Conservation (phyloP, 2,113 vertebrate genomes). For the Lophotis ruficrista region DNA sequence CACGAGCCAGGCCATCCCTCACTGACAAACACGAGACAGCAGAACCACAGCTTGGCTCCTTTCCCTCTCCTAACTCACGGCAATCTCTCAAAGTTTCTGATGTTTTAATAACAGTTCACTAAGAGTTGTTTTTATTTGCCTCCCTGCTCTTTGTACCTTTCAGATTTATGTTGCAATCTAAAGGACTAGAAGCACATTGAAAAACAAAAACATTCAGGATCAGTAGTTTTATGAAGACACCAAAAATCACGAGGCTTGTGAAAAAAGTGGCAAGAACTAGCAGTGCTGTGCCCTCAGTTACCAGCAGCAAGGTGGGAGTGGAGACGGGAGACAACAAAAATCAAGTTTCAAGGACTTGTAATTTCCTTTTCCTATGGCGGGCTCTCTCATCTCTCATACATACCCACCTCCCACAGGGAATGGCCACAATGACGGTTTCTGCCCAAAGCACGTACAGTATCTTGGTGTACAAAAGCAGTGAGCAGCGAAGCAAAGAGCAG, state of each 20-base stretch:
- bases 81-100: background rate
- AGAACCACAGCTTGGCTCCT: background rate
- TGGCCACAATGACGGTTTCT: background rate
- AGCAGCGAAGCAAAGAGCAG: rapidly evolving
- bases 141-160: background rate
- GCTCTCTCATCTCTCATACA: background rate
- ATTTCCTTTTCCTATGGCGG: background rate
- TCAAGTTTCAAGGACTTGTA: background rate
- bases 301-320: background rate
- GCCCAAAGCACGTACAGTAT: background rate
- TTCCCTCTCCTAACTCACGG: background rate
- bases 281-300: background rate
- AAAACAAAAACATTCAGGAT: background rate
- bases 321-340: background rate
- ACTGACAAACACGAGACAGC: background rate
- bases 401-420: background rate
- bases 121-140: background rate
- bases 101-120: background rate
- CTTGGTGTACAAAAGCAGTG: rapidly evolving
- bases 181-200: background rate
- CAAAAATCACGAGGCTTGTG: background rate
- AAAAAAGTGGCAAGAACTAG: background rate
- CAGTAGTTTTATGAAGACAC: background rate
- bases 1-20: background rate
- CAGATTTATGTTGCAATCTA: background rate